Evolutionary conservation across 2,888 invertebrate genomes (phyloP).

Genomic region (Eupithecia exiguata): DNA sequence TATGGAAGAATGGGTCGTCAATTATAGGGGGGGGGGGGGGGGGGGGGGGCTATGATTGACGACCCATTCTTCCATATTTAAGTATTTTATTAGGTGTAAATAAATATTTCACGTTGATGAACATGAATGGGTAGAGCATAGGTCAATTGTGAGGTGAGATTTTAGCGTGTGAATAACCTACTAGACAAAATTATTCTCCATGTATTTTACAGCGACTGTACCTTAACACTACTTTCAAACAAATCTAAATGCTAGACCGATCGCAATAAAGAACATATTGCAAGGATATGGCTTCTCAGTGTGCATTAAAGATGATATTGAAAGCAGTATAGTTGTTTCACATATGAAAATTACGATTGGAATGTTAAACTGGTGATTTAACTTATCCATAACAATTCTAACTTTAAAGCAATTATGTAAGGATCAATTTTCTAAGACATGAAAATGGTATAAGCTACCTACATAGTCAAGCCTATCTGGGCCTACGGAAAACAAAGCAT

Average conservation of each 20-base stretch:
- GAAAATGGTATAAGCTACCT: constrained; percentile 13
- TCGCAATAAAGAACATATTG: constrained; percentile 48
- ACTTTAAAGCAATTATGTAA: neutral
- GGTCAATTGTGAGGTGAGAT: neutral
- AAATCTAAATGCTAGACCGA: constrained; percentile 51
- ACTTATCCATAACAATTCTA: neutral
- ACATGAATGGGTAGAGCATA: neutral
- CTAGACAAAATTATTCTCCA: neutral
- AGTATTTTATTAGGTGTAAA: neutral
- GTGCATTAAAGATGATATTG: constrained; percentile 50
- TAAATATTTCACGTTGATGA: neutral
- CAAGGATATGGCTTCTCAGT: constrained; percentile 40
- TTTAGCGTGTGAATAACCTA: neutral
- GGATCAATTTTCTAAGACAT: neutral
- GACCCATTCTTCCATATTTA: neutral
- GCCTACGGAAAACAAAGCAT: constrained; percentile 7
- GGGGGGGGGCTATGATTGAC: too few relatives aligned
- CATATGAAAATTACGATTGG: neutral
- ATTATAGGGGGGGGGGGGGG: too few relatives aligned
- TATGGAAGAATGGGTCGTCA: too few relatives aligned
- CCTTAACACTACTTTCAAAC: constrained; percentile 36
- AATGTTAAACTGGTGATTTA: neutral
- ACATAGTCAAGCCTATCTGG: constrained; percentile 15
- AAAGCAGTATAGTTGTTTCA: neutral
- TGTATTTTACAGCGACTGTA: constrained; percentile 6